These are phyloP conservation scores for Bellardia pandia DNA, from an alignment of 2,888 invertebrate genomes.

Conservation along the genomic window DNA sequence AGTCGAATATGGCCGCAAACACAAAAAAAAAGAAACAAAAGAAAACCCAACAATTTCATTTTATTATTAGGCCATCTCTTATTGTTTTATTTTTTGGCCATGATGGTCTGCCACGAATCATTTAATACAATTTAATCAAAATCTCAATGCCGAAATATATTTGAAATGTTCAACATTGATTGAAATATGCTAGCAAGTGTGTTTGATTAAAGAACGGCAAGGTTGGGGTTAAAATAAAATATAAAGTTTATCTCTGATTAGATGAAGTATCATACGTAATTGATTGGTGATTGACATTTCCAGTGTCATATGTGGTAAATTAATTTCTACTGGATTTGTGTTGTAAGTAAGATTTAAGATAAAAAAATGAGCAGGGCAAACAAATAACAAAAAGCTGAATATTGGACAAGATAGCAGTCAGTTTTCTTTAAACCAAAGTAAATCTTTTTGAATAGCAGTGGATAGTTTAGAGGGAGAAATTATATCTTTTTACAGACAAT, in stretches of 20 bases:
- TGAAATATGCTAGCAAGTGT: slow-evolving; percentile 47
- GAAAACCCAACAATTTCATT: slow-evolving; percentile 73
- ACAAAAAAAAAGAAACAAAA: slow-evolving; percentile 3
- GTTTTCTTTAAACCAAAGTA: too few relatives aligned
- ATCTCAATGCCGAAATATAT: slow-evolving; percentile 28
- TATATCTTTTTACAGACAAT: too few relatives aligned
- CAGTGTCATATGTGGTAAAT: slow-evolving; percentile 58
- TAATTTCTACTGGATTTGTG: slow-evolving; percentile 30
- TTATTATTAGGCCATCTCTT: slow-evolving; percentile 57
- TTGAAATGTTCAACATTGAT: slow-evolving; percentile 29
- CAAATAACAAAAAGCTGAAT: too few relatives aligned
- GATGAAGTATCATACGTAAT: slow-evolving; percentile 50
- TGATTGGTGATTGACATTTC: slow-evolving; percentile 68
- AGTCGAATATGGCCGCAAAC: slow-evolving; percentile 50
- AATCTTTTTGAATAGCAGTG: too few relatives aligned
- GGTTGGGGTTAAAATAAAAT: slow-evolving; percentile 6
- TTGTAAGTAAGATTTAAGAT: not conserved
- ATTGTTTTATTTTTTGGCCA: slow-evolving; percentile 59
- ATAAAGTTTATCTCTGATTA: slow-evolving; percentile 42
- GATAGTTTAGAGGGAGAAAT: too few relatives aligned
- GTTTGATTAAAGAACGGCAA: not conserved
- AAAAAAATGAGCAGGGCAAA: not conserved
- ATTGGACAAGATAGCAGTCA: too few relatives aligned
- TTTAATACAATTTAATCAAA: slow-evolving; percentile 71
- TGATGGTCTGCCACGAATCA: slow-evolving; percentile 57